phyloP scores from a whole-genome alignment of 2,113 vertebrate species.

The cattle (Bos taurus) region DNA sequence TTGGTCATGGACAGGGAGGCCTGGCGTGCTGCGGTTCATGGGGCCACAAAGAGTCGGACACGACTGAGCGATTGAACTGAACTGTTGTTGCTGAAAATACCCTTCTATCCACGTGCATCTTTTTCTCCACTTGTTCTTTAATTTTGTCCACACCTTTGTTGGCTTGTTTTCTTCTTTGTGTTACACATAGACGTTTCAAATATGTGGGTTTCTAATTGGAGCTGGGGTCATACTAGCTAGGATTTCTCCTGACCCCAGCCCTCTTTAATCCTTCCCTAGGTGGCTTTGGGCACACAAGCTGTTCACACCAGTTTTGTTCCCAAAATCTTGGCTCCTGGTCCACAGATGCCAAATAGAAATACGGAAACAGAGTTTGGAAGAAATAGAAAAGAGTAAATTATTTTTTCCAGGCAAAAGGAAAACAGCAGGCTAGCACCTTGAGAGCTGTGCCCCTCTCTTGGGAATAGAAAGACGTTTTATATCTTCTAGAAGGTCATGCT shows the following conservation, averaged over 20 bases:
- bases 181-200: neutral
- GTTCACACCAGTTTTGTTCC: neutral
- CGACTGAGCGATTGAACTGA: neutral
- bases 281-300: neutral
- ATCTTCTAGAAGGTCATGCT: neutral
- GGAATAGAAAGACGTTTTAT: neutral
- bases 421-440: neutral
- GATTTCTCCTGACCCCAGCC: neutral
- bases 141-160: neutral
- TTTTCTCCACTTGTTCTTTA: neutral
- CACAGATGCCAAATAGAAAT: neutral
- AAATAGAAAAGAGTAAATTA: neutral
- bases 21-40: neutral
- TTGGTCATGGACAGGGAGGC: neutral
- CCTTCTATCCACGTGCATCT: neutral
- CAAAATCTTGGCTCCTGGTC: neutral
- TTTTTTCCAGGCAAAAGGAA: neutral
- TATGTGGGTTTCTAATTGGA: neutral
- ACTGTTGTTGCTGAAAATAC: neutral
- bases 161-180: neutral
- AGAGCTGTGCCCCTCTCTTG: neutral
- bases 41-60: neutral
- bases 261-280: neutral
- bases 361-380: neutral
- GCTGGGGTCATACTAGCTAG: neutral